phyloP scores from a whole-genome alignment of 2,113 vertebrate species.

The Eublepharis macularius region DNA sequence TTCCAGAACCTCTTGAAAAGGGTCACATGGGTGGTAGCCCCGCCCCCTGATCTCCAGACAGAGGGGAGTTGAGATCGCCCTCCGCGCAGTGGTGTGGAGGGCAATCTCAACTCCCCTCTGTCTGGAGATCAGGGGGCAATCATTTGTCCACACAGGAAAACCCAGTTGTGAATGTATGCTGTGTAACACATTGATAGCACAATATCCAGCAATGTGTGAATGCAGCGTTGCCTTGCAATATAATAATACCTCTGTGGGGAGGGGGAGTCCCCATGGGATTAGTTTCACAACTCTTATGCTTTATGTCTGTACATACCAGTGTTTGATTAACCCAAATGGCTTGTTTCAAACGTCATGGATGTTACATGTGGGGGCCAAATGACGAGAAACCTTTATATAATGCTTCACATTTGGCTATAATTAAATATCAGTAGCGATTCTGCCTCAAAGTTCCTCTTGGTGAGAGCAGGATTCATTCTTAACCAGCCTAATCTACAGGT shows the following conservation, averaged over 20 bases:
- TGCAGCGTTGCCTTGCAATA: slow-evolving; percentile 17
- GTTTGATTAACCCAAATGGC: slow-evolving; percentile 72
- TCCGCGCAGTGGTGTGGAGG: too few species aligned
- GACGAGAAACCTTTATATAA: slow-evolving; percentile 41
- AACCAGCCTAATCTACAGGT: slow-evolving; percentile 67
- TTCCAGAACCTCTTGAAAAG: too few species aligned
- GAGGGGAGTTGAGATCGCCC: too few species aligned
- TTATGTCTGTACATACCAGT: slow-evolving; percentile 77
- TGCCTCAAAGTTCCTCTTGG: slow-evolving; percentile 55
- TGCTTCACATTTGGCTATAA: slow-evolving; percentile 38
- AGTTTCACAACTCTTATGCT: slow-evolving; percentile 69
- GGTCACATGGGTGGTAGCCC: too few species aligned
- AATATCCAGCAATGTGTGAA: too few species aligned
- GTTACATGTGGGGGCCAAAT: slow-evolving; percentile 21
- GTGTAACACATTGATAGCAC: too few species aligned
- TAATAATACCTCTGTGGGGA: slow-evolving; percentile 72
- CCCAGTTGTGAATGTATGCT: too few species aligned
- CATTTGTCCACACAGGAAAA: too few species aligned
- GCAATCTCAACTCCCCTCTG: too few species aligned
- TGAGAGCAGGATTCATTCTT: slow-evolving; percentile 59
- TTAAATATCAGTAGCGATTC: slow-evolving; percentile 53
- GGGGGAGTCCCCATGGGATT: slow-evolving; percentile 76
- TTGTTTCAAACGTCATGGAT: slow-evolving; percentile 59
- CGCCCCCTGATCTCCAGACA: too few species aligned
- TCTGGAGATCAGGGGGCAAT: too few species aligned